phyloP scores from a whole-genome alignment of 2,888 invertebrate genomes.

The Lepetodrilus schrolli region DNA sequence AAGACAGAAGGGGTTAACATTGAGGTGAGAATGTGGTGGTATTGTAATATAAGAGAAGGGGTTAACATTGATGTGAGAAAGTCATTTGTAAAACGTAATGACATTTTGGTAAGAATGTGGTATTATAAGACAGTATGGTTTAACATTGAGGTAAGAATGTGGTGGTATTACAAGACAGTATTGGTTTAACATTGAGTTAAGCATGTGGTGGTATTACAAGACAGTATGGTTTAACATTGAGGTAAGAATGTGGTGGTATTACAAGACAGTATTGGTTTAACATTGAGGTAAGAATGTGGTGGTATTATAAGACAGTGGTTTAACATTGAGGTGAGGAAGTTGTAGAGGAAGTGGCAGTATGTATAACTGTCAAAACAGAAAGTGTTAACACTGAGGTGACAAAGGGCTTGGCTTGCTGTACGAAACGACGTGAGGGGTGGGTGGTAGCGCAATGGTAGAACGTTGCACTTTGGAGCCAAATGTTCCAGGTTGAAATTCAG shows the following conservation, averaged over 20 bases:
- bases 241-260: neutral
- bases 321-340: no score
- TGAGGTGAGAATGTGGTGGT: neutral
- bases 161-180: neutral
- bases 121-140: neutral
- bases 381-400: no score
- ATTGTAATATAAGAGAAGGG: neutral
- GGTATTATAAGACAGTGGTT: no score
- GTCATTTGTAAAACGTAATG: no score
- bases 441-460: no score
- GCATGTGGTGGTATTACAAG: neutral
- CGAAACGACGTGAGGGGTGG: no score
- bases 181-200: neutral
- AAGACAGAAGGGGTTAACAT: neutral
- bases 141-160: neutral
- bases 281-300: neutral
- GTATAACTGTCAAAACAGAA: no score
- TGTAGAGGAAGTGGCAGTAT: no score
- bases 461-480: no score
- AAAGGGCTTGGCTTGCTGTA: no score
- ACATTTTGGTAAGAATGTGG: no score
- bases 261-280: neutral
- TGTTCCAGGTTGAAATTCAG: no score
- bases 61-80: neutral
- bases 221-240: neutral